Base-by-base conservation (phyloP, 2,113 vertebrate species). In the Neogobius melanostomus region DNA sequence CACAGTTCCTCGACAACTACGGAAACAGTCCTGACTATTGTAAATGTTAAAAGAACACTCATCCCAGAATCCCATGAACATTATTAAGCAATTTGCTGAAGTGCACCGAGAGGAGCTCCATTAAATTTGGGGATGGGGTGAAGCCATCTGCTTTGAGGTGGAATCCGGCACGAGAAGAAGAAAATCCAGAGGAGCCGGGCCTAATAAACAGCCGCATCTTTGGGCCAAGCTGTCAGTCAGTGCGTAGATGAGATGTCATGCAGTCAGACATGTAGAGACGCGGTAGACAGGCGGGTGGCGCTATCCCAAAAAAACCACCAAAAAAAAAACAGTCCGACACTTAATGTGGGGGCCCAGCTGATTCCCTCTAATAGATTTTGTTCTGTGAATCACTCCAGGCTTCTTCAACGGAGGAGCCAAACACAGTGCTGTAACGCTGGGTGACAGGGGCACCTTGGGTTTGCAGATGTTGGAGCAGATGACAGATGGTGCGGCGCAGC, bases 381-480 rank as follows among this genome's bases (percentile, higher is more conserved):
- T 88, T 85, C 68, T 84, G 79, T 81, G 85, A 84, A 87, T 85
- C 89, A 82, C 88, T 88, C 79, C 79, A 73, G 86, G 88, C 88
- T 88, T 79, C 86, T 88, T 88, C 90, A 88, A 92, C 91, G 87
- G 89, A 91, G 88, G 91, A 86, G 84, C 85, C 89, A 91, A 91
- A 88, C 85, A 85, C 80, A 81, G 85, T 83, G 87, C 83, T 82
- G 86, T 90, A 91, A 92, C 93, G 83, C 80, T 85, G 92, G 91
- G 87, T 87, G 91, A 93, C 93, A 94, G 93, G 93, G 93, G 92
- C 93, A 94, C 93, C 93, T 94, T 94, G 93, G 93, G 83, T 89
- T 87, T 93, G 93, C 93, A 94, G 93, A 94, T 94, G 93, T 94
- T 93, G 89, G 67, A 69, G 79, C 88, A 81, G 85, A 92, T 93